A percentile compares a stretch with the other conserved stretches of the same genome.
These are phyloP conservation scores for Carterocephalus palaemon DNA, from an alignment of 2,888 invertebrate species.

Conservation along the genomic window DNA sequence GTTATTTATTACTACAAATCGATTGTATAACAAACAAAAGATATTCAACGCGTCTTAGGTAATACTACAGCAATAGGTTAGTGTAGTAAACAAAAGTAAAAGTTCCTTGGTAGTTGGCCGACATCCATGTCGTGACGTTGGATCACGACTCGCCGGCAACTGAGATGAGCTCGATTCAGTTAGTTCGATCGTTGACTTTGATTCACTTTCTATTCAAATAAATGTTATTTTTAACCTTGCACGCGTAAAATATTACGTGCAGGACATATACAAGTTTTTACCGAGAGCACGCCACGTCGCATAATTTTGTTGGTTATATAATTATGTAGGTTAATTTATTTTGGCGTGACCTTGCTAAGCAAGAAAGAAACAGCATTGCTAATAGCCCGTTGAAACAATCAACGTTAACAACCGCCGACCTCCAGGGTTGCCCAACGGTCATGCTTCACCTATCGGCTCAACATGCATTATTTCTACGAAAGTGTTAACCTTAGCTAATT, in stretches of 20 bases:
- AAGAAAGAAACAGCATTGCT: constrained; percentile 23
- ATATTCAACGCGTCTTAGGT: not conserved
- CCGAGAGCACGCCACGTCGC: too few species aligned
- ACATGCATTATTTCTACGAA: constrained; percentile 51
- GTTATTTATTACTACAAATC: too few species aligned
- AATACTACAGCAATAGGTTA: constrained; percentile 6
- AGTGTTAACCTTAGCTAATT: constrained; percentile 41
- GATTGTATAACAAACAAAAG: too few species aligned
- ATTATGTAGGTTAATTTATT: too few species aligned
- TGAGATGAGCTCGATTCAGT: constrained; percentile 23
- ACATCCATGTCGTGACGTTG: constrained; percentile 44
- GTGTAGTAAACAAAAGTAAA: constrained; percentile 46
- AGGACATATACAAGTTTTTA: too few species aligned
- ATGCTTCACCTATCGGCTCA: constrained; percentile 44
- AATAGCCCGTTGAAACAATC: constrained; percentile 31
- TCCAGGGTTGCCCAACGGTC: constrained; percentile 50
- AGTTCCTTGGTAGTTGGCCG: constrained; percentile 49
- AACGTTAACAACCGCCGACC: constrained; percentile 36
- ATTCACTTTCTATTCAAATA: constrained; percentile 14
- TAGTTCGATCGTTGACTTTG: constrained; percentile 19
- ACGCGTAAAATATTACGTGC: not conserved
- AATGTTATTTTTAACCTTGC: not conserved
- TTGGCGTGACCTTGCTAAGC: constrained; percentile 13
- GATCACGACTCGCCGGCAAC: constrained; percentile 32
- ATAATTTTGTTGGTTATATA: too few species aligned